A percentile compares a stretch with the other conserved stretches of the same genome.
Evolutionary conservation across 2,888 invertebrate genomes (phyloP).

Genomic region (Branchipolynoe longqiensis): DNA sequence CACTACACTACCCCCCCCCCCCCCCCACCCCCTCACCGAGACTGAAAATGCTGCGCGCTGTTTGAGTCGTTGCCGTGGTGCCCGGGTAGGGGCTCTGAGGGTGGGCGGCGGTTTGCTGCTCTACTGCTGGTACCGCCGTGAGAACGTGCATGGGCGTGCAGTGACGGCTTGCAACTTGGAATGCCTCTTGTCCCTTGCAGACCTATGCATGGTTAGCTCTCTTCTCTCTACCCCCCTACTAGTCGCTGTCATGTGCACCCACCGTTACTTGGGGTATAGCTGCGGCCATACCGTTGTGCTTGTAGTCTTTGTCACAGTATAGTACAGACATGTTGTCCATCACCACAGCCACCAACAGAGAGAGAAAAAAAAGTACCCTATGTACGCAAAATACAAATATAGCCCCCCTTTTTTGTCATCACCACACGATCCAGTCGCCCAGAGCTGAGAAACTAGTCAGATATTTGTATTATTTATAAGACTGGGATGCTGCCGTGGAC

Average conservation of each 20-base stretch:
- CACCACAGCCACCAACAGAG: slow-evolving; percentile 40
- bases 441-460: slow-evolving; percentile 48
- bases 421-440: slow-evolving; percentile 43
- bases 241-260: slow-evolving; percentile 58
- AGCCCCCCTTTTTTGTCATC: slow-evolving; percentile 32
- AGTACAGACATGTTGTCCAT: slow-evolving; percentile 56
- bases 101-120: too few relatives aligned
- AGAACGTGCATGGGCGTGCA: slow-evolving; percentile 29
- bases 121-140: slow-evolving; percentile 20
- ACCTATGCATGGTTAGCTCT: slow-evolving; percentile 48
- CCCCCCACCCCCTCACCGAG: too few relatives aligned
- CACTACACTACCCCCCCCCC: too few relatives aligned
- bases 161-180: slow-evolving; percentile 46
- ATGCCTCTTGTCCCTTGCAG: slow-evolving; percentile 52
- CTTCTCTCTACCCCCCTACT: slow-evolving; percentile 32
- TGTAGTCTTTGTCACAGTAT: slow-evolving; percentile 56
- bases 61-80: too few relatives aligned
- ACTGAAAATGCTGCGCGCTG: too few relatives aligned
- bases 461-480: slow-evolving; percentile 54
- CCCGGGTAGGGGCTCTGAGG: too few relatives aligned
- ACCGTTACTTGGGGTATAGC: slow-evolving; percentile 47
- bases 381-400: slow-evolving; percentile 47
- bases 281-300: slow-evolving; percentile 44
- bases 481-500: slow-evolving; percentile 39
- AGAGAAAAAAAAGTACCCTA: slow-evolving; percentile 40